Base-by-base conservation (phyloP, 2,113 vertebrate genomes). In the Eublepharis macularius region DNA sequence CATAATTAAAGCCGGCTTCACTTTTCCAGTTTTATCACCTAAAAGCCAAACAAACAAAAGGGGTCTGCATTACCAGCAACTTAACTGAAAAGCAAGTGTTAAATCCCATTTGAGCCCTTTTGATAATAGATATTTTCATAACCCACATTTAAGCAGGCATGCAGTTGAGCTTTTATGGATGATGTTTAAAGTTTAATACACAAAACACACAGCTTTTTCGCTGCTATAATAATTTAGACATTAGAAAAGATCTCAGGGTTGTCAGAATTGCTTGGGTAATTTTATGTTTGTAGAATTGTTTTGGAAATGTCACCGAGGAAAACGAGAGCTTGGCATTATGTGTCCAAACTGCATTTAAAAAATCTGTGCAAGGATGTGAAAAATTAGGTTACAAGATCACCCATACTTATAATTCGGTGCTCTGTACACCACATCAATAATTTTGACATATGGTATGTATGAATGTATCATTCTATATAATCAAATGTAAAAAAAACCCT, bases 281-380 rank as follows among this genome's bases (percentile, higher is more conserved):
- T 94, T 93, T 88, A 87, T 83, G 43, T 86, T 92, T 87, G 32
- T 32, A 75, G 87, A 81, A 60, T 87, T 2, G 68, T 85, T 95
- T 92, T 87, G n/a, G 26, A 93, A 92, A 76, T 87, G 76, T 87
- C 83, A 87, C 0, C 65, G 47, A 6, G 75, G 21, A 72, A 79
- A 85, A 85, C 36, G 63, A 63, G 60, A 84, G 21, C 47, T 78
- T 68, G 36, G 72, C 36, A 21, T 60, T 88, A 74, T 36, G 51
- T 21, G 75, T 79, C 36, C 51, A 85, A 90, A 91, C 91, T 47
- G 88, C 0, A 0, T 9, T 72, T 7, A 13, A 87, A 82, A 91
- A 91, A 91, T 92, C 73, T 81, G 72, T 91, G 75, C 32, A 86
- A 88, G 65, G 49, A 73, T 76, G n/a, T 88, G 82, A 92, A 34